Conservation (phyloP, 2,888 invertebrate species). For the Oxyteleia sp. region DNA sequence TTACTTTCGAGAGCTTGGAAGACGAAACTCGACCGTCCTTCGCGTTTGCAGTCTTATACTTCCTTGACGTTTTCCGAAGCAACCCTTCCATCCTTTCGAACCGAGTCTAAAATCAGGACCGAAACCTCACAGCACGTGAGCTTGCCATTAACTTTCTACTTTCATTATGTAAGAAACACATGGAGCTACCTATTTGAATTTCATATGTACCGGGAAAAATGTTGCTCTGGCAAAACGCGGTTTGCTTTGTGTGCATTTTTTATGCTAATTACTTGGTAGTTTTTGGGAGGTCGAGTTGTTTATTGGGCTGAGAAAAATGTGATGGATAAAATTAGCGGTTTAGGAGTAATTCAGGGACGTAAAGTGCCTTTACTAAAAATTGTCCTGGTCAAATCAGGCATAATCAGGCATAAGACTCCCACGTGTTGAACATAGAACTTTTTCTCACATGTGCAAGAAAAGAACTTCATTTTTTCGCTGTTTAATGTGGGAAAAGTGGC, state of each 20-base stretch:
- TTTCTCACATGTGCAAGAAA: too few species aligned
- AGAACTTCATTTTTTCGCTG: too few species aligned
- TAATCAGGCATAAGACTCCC: too few species aligned
- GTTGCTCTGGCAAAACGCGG: background rate
- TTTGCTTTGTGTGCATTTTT: background rate
- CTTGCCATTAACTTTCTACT: conserved; percentile 51
- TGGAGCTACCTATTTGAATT: conserved; percentile 31
- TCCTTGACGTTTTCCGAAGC: conserved; percentile 64
- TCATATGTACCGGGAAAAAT: conserved; percentile 1
- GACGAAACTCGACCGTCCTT: conserved; percentile 82
- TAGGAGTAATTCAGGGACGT: too few species aligned
- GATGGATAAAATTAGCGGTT: too few species aligned
- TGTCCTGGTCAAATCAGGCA: too few species aligned
- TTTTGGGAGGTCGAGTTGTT: too few species aligned
- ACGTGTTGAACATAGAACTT: too few species aligned
- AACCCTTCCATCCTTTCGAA: conserved; percentile 60
- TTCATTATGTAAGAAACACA: conserved; percentile 46
- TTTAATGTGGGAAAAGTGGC: too few species aligned
- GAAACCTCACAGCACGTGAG: conserved; percentile 51
- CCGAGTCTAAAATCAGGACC: conserved; percentile 61
- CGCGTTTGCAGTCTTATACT: conserved; percentile 58
- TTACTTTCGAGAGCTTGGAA: conserved; percentile 86
- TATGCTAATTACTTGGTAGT: conserved; percentile 3
- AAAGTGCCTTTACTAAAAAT: too few species aligned
- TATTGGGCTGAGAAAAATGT: too few species aligned